Base-by-base conservation (phyloP, 2,888 invertebrate genomes). In the Heliconius hortense region DNA sequence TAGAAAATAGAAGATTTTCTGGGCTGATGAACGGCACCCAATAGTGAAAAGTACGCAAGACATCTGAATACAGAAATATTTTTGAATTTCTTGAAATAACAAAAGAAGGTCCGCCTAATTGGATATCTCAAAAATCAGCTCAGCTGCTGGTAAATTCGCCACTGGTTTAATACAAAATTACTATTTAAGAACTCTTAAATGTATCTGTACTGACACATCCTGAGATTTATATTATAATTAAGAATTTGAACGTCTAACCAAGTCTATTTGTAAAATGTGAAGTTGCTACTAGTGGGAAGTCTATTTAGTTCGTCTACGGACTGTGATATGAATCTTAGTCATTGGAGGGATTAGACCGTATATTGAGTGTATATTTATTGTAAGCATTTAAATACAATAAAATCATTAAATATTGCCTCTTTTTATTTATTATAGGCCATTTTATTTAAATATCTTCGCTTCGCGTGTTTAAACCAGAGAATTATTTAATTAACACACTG, bases 311-410 rank as follows among this genome's bases (percentile, higher is more conserved):
- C 53, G 66, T 75, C 75, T 78, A 76, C 69, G 72, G 66, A 77
- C 78, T 78, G 78, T 78, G 78, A 78, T 78, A 77, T 21, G 64
- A 72, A 76, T 75, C 60, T 77, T 78, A 78, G 78, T 78, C 78
- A 77, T 71, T 26, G 39, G 26, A 71, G 4, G 59, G 24, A 39
- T 39, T 63, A 31, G n/a, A 60, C 28, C 68, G 24, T 63, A 35
- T 26, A 48, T 62, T 63, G 53, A 62, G 35, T 71, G 64, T 64
- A 64, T 71, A 75, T 75, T 74, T 75, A 43, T 75, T 64, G 63
- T 75, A 75, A 76, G 69, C 68, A 73, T 73, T 73, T 76, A 73
- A 63, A 69, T 69, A 67, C 24, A 74, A 56, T 69, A 70, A 75
- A 64, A 24, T 84, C 81, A 81, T 79, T 31, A 69, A 75, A 35